These are phyloP conservation scores for Camponotus floridanus DNA, from an alignment of 1,140 invertebrate genomes.

Conservation along the genomic window DNA sequence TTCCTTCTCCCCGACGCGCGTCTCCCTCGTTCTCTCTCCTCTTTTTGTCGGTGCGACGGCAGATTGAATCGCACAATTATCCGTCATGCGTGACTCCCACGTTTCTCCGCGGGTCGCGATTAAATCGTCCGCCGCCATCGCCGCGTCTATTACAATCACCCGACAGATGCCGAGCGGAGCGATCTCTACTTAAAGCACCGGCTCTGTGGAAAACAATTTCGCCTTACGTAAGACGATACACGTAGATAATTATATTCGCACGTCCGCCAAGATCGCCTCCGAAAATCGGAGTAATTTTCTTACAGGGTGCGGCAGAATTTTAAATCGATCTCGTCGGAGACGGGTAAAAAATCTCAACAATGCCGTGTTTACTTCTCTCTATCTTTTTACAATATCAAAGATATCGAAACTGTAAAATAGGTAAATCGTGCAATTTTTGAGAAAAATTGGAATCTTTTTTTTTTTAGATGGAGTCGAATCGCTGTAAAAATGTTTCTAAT, in stretches of 20 bases:
- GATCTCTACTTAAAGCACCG: slow-evolving; percentile 57
- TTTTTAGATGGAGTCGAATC: too few species aligned
- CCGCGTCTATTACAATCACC: not conserved
- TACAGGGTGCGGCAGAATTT: not conserved
- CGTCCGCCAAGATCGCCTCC: not conserved
- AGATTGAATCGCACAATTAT: slow-evolving; percentile 71
- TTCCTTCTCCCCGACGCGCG: slow-evolving; percentile 12
- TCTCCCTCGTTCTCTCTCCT: slow-evolving; percentile 5
- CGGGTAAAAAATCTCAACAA: not conserved
- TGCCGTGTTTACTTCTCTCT: too few species aligned
- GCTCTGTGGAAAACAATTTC: slow-evolving; percentile 70
- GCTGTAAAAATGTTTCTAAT: too few species aligned
- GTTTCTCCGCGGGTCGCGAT: slow-evolving; percentile 64
- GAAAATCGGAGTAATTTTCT: not conserved
- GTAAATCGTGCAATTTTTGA: too few species aligned
- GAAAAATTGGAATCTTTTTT: too few species aligned
- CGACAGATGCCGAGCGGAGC: slow-evolving; percentile 16
- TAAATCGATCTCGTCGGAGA: too few species aligned
- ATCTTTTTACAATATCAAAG: too few species aligned
- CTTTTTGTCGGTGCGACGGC: not conserved
- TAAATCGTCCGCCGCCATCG: slow-evolving; percentile 55
- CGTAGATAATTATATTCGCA: slow-evolving; percentile 11
- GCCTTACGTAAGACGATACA: slow-evolving; percentile 64
- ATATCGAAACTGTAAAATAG: too few species aligned
- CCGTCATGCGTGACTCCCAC: slow-evolving; percentile 66